These are phyloP conservation scores for Manacus vitellinus DNA, from an alignment of 2,113 vertebrate genomes.

Conservation along the genomic window DNA sequence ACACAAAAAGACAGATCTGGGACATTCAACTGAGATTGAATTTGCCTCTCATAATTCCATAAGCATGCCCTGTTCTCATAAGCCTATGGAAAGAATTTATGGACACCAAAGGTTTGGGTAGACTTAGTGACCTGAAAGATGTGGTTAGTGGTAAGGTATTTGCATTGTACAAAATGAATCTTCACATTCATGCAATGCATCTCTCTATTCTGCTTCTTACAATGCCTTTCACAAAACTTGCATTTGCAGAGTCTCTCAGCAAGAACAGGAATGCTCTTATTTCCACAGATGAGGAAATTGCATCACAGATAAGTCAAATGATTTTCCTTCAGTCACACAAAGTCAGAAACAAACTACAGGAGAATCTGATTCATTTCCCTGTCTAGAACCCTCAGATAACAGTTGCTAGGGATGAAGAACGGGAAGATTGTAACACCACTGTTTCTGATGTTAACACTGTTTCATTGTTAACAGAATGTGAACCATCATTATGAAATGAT, in stretches of 20 bases:
- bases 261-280: background rate
- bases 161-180: background rate
- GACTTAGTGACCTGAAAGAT: background rate
- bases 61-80: background rate
- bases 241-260: background rate
- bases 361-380: background rate
- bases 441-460: background rate
- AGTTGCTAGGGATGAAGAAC: background rate
- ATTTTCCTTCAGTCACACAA: background rate
- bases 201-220: background rate
- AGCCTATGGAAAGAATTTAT: background rate
- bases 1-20: background rate
- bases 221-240: background rate
- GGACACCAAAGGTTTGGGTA: background rate
- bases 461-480: background rate
- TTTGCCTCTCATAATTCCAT: background rate
- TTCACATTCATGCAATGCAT: background rate
- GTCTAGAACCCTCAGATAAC: background rate
- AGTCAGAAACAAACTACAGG: background rate
- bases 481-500: background rate
- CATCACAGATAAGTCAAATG: background rate
- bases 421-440: background rate
- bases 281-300: background rate
- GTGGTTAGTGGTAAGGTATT: background rate
- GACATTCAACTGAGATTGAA: background rate